Evolutionary conservation across 2,888 invertebrate species (phyloP), one percentile per base, ranked within the genome.

Genomic region (Melanchra persicariae): DNA sequence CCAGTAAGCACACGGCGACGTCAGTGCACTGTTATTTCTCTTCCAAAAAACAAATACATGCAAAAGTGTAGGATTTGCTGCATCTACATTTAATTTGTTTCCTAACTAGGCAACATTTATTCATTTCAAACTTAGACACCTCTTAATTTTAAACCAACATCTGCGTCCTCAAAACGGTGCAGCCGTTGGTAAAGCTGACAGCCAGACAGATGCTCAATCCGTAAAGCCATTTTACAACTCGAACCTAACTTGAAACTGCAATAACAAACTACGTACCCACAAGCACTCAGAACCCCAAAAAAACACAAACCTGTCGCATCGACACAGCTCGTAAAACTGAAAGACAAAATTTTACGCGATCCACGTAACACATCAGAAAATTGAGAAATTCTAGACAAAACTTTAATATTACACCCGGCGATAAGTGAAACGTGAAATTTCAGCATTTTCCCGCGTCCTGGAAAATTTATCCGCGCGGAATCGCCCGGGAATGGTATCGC

Each of bases 401-500:
- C 84, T 82, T 83, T 79, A 79, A 84, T 83, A 85, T 81, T 68
- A 75, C 79, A 82, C 69, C 70, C 37, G 60, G 67, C 71, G 79
- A 83, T 86, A 86, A 81, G 73, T 78, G 82, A 68, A 73, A 79
- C 65, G 80, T 79, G 77, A 79, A 85, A 83, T 76, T 75, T 80
- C 83, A 79, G 63, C 71, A 51, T 74, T 75, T 76, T 59, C 81
- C 75, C 77, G 63, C 74, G 69, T 65, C 70, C 78, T 74, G 67
- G 67, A 74, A 77, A 80, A 77, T 74, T 85, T 87, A 87, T 88
- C 82, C 76, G 79, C 75, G 75, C 74, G 77, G 47, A 83, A 89
- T 89, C 88, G 85, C 86, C 65, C 83, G 87, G 82, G 85, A 88
- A 88, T 87, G 87, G 85, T 84, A 87, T 87, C 80, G 88, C 88